phyloP scores from a whole-genome alignment of 2,888 invertebrate genomes.

The Crematogaster levior region DNA sequence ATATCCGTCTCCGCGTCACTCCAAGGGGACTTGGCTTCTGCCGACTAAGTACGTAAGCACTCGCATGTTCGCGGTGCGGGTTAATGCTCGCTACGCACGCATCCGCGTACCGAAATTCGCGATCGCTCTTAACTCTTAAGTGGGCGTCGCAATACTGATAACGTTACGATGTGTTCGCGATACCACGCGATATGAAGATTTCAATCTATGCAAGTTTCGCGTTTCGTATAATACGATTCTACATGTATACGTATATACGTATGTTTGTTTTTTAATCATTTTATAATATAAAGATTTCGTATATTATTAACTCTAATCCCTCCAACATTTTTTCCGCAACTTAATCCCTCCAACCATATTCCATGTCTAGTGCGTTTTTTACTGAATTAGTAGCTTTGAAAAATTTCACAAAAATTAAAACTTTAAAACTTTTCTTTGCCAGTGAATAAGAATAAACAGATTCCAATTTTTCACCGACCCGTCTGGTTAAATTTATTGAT shows the following conservation, averaged over 20 bases:
- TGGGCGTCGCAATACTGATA: not conserved
- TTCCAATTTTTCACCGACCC: no score
- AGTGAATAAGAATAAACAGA: no score
- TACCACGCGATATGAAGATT: not conserved
- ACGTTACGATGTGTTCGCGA: not conserved
- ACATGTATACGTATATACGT: conserved; percentile 10
- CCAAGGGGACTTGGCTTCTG: conserved; percentile 80
- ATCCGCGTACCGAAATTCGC: conserved; percentile 45
- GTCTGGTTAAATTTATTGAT: no score
- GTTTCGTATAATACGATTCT: not conserved
- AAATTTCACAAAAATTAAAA: no score
- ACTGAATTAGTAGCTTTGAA: no score
- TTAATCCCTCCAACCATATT: no score
- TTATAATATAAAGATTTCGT: not conserved
- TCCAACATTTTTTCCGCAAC: no score
- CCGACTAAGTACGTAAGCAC: conserved; percentile 73
- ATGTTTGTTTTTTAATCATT: not conserved
- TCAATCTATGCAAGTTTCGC: not conserved
- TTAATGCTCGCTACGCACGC: conserved; percentile 47
- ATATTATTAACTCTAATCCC: no score
- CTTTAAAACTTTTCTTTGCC: no score
- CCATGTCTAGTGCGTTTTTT: no score
- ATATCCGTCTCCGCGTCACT: conserved; percentile 81
- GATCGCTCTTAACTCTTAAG: conserved; percentile 24
- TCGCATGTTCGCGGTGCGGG: conserved; percentile 36